Conservation (phyloP, 1,140 invertebrate species). For the Scylla paramamosain region DNA sequence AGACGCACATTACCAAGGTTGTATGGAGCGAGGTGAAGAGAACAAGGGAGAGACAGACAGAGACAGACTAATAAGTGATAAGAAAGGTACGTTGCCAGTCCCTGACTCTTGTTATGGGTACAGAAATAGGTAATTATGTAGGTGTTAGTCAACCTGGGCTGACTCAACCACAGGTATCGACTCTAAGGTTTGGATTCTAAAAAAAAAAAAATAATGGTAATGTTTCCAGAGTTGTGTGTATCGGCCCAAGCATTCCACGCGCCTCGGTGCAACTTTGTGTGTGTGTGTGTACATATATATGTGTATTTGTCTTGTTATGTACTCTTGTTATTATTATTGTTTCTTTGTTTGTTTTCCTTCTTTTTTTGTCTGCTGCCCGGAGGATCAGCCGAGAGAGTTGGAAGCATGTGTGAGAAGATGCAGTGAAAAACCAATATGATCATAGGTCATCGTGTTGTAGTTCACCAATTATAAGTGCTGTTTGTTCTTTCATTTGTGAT, state of each 20-base stretch:
- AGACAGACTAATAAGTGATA: too few relatives aligned
- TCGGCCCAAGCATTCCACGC: background rate
- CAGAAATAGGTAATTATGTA: background rate
- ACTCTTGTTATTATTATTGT: constrained; percentile 1
- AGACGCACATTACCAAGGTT: too few relatives aligned
- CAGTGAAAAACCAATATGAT: background rate
- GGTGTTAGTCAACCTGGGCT: background rate
- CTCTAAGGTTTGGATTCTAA: too few relatives aligned
- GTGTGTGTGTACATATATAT: constrained; percentile 1
- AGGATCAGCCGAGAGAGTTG: constrained; percentile 1
- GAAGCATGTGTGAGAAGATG: background rate
- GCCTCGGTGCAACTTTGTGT: background rate
- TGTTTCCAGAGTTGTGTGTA: background rate
- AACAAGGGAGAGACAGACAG: too few relatives aligned
- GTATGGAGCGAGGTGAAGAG: too few relatives aligned
- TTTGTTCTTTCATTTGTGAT: too few relatives aligned
- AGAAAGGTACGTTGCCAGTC: too few relatives aligned
- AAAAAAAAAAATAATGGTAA: background rate
- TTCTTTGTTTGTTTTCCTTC: background rate
- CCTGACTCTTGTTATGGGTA: too few relatives aligned
- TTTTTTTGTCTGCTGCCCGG: background rate
- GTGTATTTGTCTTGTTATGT: background rate
- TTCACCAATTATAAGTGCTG: too few relatives aligned
- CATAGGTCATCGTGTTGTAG: too few relatives aligned
- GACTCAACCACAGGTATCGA: background rate